A percentile compares a stretch with the other conserved stretches of the same genome.
These are phyloP conservation scores for Noturus placidus DNA, from an alignment of 2,113 vertebrate species.

Conservation along the genomic window DNA sequence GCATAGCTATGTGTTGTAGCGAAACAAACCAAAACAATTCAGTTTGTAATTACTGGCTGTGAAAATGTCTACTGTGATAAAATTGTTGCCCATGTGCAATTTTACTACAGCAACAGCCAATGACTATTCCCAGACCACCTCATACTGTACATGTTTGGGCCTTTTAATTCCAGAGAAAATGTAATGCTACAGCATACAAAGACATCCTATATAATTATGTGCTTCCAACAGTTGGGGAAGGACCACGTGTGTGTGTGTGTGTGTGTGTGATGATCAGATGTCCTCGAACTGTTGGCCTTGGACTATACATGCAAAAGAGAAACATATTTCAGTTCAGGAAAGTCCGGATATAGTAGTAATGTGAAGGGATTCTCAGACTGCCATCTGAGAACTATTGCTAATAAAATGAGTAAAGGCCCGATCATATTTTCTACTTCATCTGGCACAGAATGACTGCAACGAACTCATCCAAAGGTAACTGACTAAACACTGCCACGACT, in stretches of 20 bases:
- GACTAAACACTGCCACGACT: constrained; percentile 6
- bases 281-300: neutral
- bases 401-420: neutral
- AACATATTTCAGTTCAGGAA: neutral
- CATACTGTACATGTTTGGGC: neutral
- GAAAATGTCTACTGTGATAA: neutral
- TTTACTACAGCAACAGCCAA: too few species aligned
- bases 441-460: neutral
- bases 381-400: neutral
- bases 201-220: neutral
- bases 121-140: too few species aligned
- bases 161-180: neutral
- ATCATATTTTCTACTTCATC: constrained; percentile 20
- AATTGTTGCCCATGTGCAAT: too few species aligned
- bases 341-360: neutral
- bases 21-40: neutral
- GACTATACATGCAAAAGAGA: neutral
- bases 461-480: neutral
- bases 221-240: neutral
- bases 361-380: neutral
- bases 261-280: neutral
- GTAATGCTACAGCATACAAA: neutral
- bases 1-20: neutral
- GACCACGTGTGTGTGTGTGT: neutral
- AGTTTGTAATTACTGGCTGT: neutral